Evolutionary conservation across 92 coral and sea anemone species (phyloP), one percentile per base, ranked within the genome.

Genomic region (Porites rus): DNA sequence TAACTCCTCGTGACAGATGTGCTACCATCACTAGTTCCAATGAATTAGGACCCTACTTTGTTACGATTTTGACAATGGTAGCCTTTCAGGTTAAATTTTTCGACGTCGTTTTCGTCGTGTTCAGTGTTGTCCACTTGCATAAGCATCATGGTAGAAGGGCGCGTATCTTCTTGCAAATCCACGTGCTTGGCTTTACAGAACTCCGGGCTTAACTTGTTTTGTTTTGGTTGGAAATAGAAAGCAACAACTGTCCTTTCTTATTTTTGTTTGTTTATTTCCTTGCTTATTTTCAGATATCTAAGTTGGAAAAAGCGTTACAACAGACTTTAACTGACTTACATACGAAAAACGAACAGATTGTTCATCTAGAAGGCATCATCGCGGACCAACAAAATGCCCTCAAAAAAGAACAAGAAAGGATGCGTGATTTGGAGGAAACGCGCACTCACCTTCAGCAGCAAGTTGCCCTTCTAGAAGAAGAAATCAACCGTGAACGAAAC

Each of bases 371-470:
- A 84, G 83, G 92, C 59, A 89, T 87, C 16, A 72, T 97, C 10
- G 77, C 96, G 6, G 99, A 93, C 21, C 93, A 93, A 3, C 95
- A 97, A 82, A 91, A 94, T 74, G 65, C 85, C 58, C 89, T 95
- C 11, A 92, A 93, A 86, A 96, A 92, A 73, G 92, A 96, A 46
- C 93, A 93, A 38, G 91, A 85, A 76, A 95, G 95, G 67, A 72
- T 84, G 69, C 87, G 92, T 24, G 98, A 95, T 71, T 69, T 92
- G 65, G 98, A 97, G 73, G 94, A 90, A 56, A 88, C 94, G 6
- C 94, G 94, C 51, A 69, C 94, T 1, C 95, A 94, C 65, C 92
- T 95, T 8, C 95, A 97, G 71, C 99, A 95, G 53, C 98, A 97
- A 87, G 94, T 94, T 19, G 79, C 92, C 16, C 85, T 95, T 63